Conservation (phyloP, 2,113 vertebrate species). For the Odontesthes bonariensis region DNA sequence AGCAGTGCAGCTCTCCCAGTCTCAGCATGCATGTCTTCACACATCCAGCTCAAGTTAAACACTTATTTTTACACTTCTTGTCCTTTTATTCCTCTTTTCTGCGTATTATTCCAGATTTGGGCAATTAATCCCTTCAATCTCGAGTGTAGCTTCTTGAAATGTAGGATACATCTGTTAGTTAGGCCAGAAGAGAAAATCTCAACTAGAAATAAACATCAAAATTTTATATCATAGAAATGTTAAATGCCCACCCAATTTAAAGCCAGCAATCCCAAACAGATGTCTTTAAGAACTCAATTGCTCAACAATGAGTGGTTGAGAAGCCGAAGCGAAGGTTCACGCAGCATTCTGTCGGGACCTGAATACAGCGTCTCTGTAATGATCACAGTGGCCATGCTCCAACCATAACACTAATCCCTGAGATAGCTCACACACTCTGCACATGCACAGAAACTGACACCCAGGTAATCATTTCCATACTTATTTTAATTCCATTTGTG, state of each 20-base stretch:
- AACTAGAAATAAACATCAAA: slow-evolving; percentile 46
- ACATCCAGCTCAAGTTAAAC: slow-evolving; percentile 43
- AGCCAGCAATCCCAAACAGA: slow-evolving; percentile 58
- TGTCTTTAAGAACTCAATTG: slow-evolving; percentile 41
- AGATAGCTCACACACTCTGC: slow-evolving; percentile 33
- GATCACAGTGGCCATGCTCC: slow-evolving; percentile 65
- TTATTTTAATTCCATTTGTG: slow-evolving; percentile 57
- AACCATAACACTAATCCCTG: slow-evolving; percentile 64
- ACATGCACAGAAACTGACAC: slow-evolving; percentile 30
- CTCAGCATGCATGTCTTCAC: slow-evolving; percentile 52
- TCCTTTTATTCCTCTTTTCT: slow-evolving; percentile 35
- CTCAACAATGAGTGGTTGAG: slow-evolving; percentile 51
- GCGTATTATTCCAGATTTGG: not conserved
- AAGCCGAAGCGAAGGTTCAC: slow-evolving; percentile 50
- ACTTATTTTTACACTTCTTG: slow-evolving; percentile 41
- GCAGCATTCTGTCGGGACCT: slow-evolving; percentile 48
- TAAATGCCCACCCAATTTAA: slow-evolving; percentile 37
- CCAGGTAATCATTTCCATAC: slow-evolving; percentile 71
- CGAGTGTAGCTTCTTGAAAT: slow-evolving; percentile 8
- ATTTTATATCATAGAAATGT: too few species aligned
- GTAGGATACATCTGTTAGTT: not conserved
- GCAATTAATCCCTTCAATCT: slow-evolving; percentile 28
- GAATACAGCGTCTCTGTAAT: slow-evolving; percentile 58
- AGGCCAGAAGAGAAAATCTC: slow-evolving; percentile 1
- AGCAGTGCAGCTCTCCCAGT: slow-evolving; percentile 53